Base-by-base conservation (phyloP, 2,113 vertebrate genomes). In the Verasper variegatus region DNA sequence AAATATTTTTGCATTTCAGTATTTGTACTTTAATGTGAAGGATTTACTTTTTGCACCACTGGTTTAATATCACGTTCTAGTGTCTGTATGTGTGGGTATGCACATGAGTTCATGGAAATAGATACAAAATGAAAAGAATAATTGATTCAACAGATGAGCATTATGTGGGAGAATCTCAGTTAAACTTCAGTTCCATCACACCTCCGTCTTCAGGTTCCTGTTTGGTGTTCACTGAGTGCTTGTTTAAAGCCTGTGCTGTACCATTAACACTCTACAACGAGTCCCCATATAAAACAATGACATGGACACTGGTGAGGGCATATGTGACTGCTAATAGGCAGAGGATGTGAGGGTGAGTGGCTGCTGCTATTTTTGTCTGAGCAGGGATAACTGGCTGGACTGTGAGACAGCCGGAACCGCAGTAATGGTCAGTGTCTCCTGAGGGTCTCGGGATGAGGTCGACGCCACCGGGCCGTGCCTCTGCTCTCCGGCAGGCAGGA, bases 391-490 rank as follows among this genome's bases (percentile, higher is more conserved):
- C 86, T 72, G 86, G 83, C 85, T 84, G 78, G 74, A 82, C 86
- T 75, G 88, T 74, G 79, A 90, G 86, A 86, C 86, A 82, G 73
- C 73, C 75, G 75, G 88, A 88, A 86, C 74, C 42, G 2, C 58
- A 37, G 82, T 86, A 89, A 88, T 86, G 81, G 86, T 87, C 85
- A 87, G 59, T 14, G 84, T 88, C 85, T 88, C 87, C 62, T 69
- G 79, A 86, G 89, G 88, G 88, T 87, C 84, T 52, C 3, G 68
- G 85, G 84, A 78, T 83, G 83, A 91, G 91, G 92, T 91, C 91
- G 87, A 49, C 14, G 17, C 83, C 81, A 75, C 75, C 72, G 42
- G 68, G 80, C 82, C 23, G 2, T 3, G 73, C 73, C 81, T 79
- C 80, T 72, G 86, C 80, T 92, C 86, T 89, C 91, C 90, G 81